Percentiles rank a stretch among this genome's conserved stretches.
Evolutionary conservation across 2,113 vertebrate species (phyloP).

Genomic region (Telmatochromis brachygnathus): DNA sequence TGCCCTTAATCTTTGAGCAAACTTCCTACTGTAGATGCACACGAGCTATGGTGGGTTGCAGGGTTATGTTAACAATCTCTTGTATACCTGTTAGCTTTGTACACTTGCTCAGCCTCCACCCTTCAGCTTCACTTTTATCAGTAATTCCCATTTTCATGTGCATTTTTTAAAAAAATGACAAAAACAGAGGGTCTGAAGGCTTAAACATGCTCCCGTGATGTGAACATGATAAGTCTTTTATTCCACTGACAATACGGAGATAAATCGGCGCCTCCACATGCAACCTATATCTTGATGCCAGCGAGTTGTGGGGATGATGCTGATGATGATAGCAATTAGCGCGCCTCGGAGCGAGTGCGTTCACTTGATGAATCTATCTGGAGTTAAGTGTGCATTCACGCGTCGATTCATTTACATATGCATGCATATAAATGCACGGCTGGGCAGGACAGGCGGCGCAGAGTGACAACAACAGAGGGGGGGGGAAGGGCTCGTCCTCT

Average conservation of each 20-base stretch:
- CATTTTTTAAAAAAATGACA: fast-evolving
- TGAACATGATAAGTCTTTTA: not conserved
- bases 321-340: conserved; percentile 49
- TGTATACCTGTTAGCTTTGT: not conserved
- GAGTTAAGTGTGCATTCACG: conserved; percentile 32
- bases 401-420: conserved; percentile 47
- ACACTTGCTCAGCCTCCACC: not conserved
- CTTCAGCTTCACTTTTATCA: not conserved
- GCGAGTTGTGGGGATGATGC: not conserved
- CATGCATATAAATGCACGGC: conserved; percentile 16
- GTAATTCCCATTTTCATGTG: not conserved
- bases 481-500: not conserved
- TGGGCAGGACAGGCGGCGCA: not conserved
- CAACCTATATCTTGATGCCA: not conserved
- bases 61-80: not conserved
- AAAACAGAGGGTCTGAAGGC: not conserved
- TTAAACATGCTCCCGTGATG: not conserved
- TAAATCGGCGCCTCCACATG: not conserved
- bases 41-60: not conserved
- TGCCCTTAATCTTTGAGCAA: conserved; percentile 9
- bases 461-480: not conserved
- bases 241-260: not conserved
- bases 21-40: not conserved
- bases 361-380: conserved; percentile 45
- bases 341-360: conserved; percentile 2